Evolutionary conservation across 2,113 vertebrate genomes (phyloP).

Genomic region (Ursus arctos): DNA sequence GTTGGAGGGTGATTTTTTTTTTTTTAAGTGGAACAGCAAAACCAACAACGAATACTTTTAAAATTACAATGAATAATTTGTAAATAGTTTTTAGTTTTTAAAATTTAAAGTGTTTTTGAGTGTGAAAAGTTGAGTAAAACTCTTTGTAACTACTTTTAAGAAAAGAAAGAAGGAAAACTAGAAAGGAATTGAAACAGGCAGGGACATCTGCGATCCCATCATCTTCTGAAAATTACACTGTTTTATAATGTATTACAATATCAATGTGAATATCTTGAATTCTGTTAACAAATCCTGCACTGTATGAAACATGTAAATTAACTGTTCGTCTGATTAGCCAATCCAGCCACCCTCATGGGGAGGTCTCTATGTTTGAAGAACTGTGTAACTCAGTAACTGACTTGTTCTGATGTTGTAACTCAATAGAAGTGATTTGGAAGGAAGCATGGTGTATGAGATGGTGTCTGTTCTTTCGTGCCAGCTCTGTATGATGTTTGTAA

Average conservation of each 20-base stretch:
- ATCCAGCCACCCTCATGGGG: conserved; percentile 77
- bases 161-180: conserved; percentile 26
- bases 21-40: not conserved
- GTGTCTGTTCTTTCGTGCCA: conserved; percentile 89
- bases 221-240: conserved; percentile 76
- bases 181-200: conserved; percentile 71
- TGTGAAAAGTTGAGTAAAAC: conserved; percentile 82
- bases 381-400: conserved; percentile 88
- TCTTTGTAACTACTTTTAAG: conserved; percentile 75
- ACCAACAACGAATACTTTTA: conserved; percentile 60
- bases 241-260: conserved; percentile 85
- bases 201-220: conserved; percentile 68
- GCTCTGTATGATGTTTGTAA: conserved; percentile 89
- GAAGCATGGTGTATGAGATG: conserved; percentile 88
- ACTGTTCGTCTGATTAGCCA: conserved; percentile 87
- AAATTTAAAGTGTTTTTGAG: conserved; percentile 75
- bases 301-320: conserved; percentile 89
- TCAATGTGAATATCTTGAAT: conserved; percentile 88
- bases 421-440: conserved; percentile 87
- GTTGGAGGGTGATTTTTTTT: not conserved
- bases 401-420: conserved; percentile 90
- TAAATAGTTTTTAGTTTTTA: conserved; percentile 83
- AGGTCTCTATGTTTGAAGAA: conserved; percentile 83
- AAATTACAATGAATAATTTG: conserved; percentile 73
- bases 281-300: conserved; percentile 87